These are phyloP conservation scores for Trissonchulus sp. DNA, from an alignment of 2,888 invertebrate genomes.

Conservation along the genomic window DNA sequence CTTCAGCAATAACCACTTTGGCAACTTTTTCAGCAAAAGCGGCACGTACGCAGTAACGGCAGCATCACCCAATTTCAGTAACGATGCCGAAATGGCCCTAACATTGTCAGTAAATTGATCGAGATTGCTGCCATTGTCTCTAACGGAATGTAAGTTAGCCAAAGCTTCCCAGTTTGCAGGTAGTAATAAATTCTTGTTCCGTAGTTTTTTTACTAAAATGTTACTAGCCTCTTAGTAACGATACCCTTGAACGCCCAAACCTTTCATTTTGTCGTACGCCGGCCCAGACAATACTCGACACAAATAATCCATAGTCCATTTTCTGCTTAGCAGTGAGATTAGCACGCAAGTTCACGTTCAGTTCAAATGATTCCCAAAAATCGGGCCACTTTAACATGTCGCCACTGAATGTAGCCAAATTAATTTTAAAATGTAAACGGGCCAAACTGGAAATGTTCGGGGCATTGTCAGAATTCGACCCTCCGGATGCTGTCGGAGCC, in stretches of 20 bases:
- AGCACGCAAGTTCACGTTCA: background rate
- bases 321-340: background rate
- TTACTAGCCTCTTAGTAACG: background rate
- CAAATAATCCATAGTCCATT: background rate
- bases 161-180: background rate
- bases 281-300: background rate
- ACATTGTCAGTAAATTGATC: background rate
- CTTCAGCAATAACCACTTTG: background rate
- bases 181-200: background rate
- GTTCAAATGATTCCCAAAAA: background rate
- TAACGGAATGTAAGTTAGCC: background rate
- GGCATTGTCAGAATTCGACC: too few species aligned
- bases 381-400: background rate
- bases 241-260: background rate
- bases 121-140: background rate
- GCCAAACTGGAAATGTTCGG: too few species aligned
- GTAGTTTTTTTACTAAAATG: background rate
- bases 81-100: background rate
- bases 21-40: background rate
- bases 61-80: background rate
- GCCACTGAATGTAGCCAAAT: background rate
- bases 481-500: too few species aligned
- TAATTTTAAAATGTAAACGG: too few species aligned
- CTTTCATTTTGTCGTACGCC: background rate
- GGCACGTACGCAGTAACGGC: background rate